Conservation (phyloP, 2,888 invertebrate species). For the Cryptus armator region DNA sequence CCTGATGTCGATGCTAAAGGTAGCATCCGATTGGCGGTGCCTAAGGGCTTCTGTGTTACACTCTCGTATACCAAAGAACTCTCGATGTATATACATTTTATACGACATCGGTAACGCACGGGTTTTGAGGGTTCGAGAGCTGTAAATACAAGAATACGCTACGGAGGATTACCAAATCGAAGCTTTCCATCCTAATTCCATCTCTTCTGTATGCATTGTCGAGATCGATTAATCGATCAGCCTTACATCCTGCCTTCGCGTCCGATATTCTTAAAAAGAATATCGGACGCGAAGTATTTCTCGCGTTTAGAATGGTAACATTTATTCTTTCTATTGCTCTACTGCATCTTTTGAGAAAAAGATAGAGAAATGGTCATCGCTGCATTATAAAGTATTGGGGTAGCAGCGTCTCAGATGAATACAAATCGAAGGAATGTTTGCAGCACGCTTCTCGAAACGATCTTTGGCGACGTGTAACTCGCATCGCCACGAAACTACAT, state of each 20-base stretch:
- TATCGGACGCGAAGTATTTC: background rate
- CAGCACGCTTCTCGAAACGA: conserved; percentile 44
- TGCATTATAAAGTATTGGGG: background rate
- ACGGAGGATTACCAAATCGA: conserved; percentile 65
- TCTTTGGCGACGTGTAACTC: background rate
- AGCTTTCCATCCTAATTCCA: conserved; percentile 19
- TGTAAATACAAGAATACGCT: conserved; percentile 59
- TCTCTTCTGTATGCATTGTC: conserved; percentile 45
- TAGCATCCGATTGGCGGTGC: conserved; percentile 35
- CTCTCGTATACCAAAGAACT: conserved; percentile 45
- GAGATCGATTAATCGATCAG: conserved; percentile 70
- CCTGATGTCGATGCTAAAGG: conserved; percentile 60
- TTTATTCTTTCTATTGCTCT: background rate
- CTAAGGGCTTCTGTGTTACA: conserved; percentile 59
- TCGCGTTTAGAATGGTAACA: background rate
- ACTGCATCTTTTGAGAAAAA: background rate
- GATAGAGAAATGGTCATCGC: background rate
- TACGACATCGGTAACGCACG: conserved; percentile 26
- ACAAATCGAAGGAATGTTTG: conserved; percentile 25
- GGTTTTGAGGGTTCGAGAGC: conserved; percentile 34
- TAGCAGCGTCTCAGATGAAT: background rate
- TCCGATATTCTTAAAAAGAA: conserved; percentile 35
- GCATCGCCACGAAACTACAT: conserved; percentile 9
- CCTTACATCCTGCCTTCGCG: conserved; percentile 64
- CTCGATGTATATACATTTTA: conserved; percentile 34